A percentile compares a stretch with the other conserved stretches of the same genome.
Evolutionary conservation across 2,888 invertebrate genomes (phyloP).

Genomic region (Tribolium freemani): DNA sequence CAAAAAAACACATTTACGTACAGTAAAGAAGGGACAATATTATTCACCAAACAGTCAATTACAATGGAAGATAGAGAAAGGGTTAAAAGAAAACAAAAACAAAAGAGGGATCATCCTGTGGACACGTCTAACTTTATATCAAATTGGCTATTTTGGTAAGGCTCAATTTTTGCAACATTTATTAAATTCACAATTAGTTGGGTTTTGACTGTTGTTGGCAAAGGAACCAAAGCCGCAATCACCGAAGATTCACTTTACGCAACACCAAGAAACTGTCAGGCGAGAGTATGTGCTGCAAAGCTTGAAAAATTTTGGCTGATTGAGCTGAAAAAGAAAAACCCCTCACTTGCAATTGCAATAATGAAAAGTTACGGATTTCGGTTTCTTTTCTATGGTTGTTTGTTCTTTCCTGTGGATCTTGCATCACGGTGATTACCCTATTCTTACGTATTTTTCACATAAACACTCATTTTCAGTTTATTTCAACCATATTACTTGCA

Average conservation of each 20-base stretch:
- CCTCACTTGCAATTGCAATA: constrained; percentile 55
- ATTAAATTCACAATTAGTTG: constrained; percentile 62
- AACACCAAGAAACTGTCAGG: constrained; percentile 68
- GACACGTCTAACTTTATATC: background rate
- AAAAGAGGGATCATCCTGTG: background rate
- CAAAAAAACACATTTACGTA: too few relatives aligned
- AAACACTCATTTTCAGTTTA: background rate
- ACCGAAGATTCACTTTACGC: constrained; percentile 69
- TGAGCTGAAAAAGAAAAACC: constrained; percentile 54
- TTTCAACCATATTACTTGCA: constrained; percentile 45
- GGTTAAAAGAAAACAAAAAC: background rate
- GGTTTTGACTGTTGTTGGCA: constrained; percentile 69
- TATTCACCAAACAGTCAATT: background rate
- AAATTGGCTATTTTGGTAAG: background rate
- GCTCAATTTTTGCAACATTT: background rate
- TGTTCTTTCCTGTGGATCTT: constrained; percentile 56
- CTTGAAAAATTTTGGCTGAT: constrained; percentile 63
- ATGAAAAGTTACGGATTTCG: constrained; percentile 58
- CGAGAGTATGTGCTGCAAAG: constrained; percentile 66
- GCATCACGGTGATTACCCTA: background rate
- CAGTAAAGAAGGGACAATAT: background rate
- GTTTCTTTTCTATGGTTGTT: constrained; percentile 54
- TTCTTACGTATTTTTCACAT: background rate
- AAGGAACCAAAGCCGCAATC: constrained; percentile 68
- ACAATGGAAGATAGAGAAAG: background rate